Conservation (phyloP, 2,888 invertebrate genomes). For the Sinhomidia bicolor region DNA sequence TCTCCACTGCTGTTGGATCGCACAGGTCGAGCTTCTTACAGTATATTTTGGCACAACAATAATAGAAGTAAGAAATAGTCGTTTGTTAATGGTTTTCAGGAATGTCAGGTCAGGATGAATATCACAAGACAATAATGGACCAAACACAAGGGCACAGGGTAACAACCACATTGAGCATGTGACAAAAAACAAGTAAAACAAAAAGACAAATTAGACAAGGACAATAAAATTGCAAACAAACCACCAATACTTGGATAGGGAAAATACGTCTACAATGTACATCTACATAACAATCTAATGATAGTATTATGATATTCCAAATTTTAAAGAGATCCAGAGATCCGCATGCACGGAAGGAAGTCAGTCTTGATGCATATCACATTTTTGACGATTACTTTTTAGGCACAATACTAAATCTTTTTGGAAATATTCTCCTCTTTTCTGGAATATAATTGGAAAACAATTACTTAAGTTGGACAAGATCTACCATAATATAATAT, state of each 20-base stretch:
- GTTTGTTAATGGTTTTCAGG: conserved; percentile 44
- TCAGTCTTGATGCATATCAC: conserved; percentile 68
- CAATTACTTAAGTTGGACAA: conserved; percentile 11
- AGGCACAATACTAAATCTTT: conserved; percentile 72
- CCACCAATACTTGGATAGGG: conserved; percentile 17
- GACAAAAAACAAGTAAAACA: conserved; percentile 57
- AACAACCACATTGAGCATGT: conserved; percentile 66
- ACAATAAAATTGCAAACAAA: conserved; percentile 26
- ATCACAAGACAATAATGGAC: conserved; percentile 53
- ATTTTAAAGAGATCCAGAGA: conserved; percentile 62
- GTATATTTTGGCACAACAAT: conserved; percentile 38
- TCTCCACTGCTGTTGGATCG: conserved; percentile 71
- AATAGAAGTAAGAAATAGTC: conserved; percentile 18
- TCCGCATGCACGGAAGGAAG: conserved; percentile 67
- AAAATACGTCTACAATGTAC: neutral
- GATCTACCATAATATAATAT: neutral
- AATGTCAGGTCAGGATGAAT: conserved; percentile 56
- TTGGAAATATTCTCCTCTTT: conserved; percentile 69
- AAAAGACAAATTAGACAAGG: conserved; percentile 46
- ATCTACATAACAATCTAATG: neutral
- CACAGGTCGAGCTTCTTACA: conserved; percentile 70
- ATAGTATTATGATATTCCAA: no score
- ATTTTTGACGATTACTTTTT: conserved; percentile 66
- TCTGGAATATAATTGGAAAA: conserved; percentile 65
- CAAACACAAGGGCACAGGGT: conserved; percentile 54